These are phyloP conservation scores for Mesembrinibis cayennensis DNA, from an alignment of 2,113 vertebrate species.

Conservation along the genomic window DNA sequence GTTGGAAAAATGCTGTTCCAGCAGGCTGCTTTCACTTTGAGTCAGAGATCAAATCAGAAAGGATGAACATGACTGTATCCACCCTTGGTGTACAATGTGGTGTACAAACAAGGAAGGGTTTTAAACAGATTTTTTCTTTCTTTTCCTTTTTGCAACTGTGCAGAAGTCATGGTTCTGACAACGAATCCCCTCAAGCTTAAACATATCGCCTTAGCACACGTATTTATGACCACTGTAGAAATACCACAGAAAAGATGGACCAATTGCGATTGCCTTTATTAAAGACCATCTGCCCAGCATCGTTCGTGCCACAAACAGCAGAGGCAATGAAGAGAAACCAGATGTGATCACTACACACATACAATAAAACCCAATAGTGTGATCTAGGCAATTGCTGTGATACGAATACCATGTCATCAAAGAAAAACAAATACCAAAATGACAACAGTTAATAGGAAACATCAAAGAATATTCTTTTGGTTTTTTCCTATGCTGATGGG, in stretches of 20 bases:
- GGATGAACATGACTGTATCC: not conserved
- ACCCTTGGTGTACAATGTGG: not conserved
- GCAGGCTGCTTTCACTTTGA: slow-evolving; percentile 7
- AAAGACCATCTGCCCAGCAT: not conserved
- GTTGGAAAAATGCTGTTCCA: not conserved
- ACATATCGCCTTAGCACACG: not conserved
- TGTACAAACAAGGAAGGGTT: not conserved
- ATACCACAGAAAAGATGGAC: not conserved
- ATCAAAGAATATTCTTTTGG: not conserved
- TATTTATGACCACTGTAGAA: not conserved
- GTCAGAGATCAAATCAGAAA: not conserved
- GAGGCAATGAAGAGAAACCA: not conserved
- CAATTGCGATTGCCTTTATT: not conserved
- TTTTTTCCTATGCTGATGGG: not conserved
- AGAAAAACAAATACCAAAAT: not conserved
- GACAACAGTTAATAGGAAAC: not conserved
- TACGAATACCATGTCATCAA: not conserved
- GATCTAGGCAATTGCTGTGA: not conserved
- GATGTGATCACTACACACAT: not conserved
- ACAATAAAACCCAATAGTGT: not conserved
- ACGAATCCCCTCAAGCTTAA: not conserved
- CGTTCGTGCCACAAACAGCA: not conserved
- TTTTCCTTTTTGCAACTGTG: not conserved
- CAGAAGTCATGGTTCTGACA: not conserved
- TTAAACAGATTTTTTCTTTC: not conserved